A percentile compares a stretch with the other conserved stretches of the same genome.
Conservation (phyloP, 2,888 invertebrate genomes). For the Agonopterix heracliana region DNA sequence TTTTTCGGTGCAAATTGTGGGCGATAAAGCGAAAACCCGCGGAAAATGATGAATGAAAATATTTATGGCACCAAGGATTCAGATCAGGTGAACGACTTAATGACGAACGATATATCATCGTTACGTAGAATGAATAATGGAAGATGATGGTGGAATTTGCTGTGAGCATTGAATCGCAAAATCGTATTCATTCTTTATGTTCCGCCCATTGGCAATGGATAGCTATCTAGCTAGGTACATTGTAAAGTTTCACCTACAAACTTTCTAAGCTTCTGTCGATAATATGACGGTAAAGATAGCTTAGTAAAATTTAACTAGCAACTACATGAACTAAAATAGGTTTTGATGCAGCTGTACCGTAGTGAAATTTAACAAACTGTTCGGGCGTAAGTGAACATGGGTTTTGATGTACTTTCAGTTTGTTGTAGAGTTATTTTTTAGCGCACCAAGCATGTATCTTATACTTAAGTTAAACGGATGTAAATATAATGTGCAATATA, state of each 20-base stretch:
- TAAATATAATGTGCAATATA: too few species aligned
- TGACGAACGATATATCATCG: slow-evolving; percentile 50
- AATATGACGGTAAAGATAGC: not conserved
- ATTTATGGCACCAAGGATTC: slow-evolving; percentile 28
- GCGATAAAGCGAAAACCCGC: slow-evolving; percentile 17
- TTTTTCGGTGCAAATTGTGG: slow-evolving; percentile 10
- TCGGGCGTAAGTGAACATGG: too few species aligned
- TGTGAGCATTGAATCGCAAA: slow-evolving; percentile 16
- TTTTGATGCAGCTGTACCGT: too few species aligned
- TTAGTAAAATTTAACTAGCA: not conserved
- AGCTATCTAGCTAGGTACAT: not conserved
- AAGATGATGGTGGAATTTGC: slow-evolving; percentile 29
- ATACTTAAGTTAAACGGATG: too few species aligned
- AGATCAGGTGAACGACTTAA: slow-evolving; percentile 44
- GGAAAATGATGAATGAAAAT: slow-evolving; percentile 36
- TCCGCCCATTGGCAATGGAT: not conserved
- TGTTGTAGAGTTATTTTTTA: too few species aligned
- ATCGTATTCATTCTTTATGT: slow-evolving; percentile 15
- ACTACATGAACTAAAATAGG: too few species aligned
- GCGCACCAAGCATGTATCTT: too few species aligned
- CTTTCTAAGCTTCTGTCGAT: too few species aligned
- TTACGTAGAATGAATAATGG: slow-evolving; percentile 49
- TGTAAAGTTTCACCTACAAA: too few species aligned
- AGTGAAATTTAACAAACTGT: too few species aligned
- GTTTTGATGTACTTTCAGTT: too few species aligned